phyloP scores from a whole-genome alignment of 1,140 invertebrate genomes.

The Caenorhabditis briggsae region DNA sequence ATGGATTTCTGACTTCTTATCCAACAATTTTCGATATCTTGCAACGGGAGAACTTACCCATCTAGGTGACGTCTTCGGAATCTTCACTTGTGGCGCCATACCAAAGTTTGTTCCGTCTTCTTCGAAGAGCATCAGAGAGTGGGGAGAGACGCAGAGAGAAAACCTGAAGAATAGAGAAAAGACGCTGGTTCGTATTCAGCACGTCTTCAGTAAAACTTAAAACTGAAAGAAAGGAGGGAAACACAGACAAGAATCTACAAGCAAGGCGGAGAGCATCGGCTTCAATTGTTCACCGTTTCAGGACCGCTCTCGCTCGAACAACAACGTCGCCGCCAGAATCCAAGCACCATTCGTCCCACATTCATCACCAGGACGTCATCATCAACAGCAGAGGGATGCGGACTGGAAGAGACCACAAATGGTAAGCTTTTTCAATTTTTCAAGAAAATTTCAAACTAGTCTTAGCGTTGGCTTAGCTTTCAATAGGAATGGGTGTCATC shows the following conservation, averaged over 20 bases:
- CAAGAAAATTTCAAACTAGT: too few relatives aligned
- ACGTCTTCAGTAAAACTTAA: too few relatives aligned
- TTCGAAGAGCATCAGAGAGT: constrained; percentile 3
- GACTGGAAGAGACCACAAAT: neutral
- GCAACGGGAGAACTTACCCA: neutral
- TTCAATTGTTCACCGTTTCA: neutral
- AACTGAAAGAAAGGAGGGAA: too few relatives aligned
- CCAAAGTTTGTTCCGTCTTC: neutral
- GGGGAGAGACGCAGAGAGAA: constrained; percentile 23
- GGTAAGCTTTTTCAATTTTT: neutral
- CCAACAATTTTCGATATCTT: too few relatives aligned
- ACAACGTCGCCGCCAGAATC: constrained; percentile 29
- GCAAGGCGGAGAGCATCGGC: neutral
- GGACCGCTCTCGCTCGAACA: constrained; percentile 13
- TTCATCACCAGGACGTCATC: neutral
- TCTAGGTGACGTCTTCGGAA: constrained; percentile 43
- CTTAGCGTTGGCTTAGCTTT: too few relatives aligned
- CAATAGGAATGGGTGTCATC: too few relatives aligned
- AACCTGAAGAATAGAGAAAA: neutral
- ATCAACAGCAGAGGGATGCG: neutral
- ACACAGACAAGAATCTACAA: neutral
- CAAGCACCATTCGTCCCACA: constrained; percentile 20
- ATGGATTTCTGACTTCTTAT: neutral
- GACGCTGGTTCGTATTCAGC: neutral
- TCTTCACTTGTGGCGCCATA: constrained; percentile 11